Base-by-base conservation (phyloP, 2,888 invertebrate genomes). In the Junonia oenone region DNA sequence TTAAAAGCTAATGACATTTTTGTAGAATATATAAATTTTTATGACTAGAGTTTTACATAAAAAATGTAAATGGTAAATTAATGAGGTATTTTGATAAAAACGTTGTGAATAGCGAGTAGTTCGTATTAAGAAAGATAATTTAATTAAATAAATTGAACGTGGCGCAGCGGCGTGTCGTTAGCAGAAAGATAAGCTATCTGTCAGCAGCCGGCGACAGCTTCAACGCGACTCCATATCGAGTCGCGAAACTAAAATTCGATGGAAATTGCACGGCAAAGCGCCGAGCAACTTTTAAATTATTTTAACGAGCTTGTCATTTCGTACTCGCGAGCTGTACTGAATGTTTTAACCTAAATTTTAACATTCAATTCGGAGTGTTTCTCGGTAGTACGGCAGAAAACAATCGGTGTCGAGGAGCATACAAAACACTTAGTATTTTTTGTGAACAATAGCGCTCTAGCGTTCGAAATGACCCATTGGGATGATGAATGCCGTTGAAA, bases 401-500 rank as follows among this genome's bases (percentile, higher is more conserved):
- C 60, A 58, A 64, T 63, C 57, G 55, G 63, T 65, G 49, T 48
- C 51, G 40, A 22, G 56, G 33, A 52, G 59, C 52, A 58, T 58
- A 58, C 68, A 68, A 67, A 70, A 66, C 63, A 61, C 57, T 58
- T 55, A 60, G 63, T 51, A 63, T 63, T 64, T 57, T 59, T 56
- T 58, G 58, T 57, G 59, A 57, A 59, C 56, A 56, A 59, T 59
- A 47, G 49, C 46, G 17, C 48, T 43, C 40, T 43, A 45, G 50
- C 43, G 43, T 63, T 68, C 62, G 68, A 72, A 78, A 76, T 78
- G 82, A 76, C 76, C 80, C 76, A 76, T 77, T 78, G 68, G 67
- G 78, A 86, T 87, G 87, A 89, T 88, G 83, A 87, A 89, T 88
- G 81, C 79, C 65, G 76, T 72, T 71, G 69, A 73, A 76, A 79